Evolutionary conservation across 2,113 vertebrate species (phyloP), one percentile per base, ranked within the genome.

Genomic region (Cyprinus carpio): DNA sequence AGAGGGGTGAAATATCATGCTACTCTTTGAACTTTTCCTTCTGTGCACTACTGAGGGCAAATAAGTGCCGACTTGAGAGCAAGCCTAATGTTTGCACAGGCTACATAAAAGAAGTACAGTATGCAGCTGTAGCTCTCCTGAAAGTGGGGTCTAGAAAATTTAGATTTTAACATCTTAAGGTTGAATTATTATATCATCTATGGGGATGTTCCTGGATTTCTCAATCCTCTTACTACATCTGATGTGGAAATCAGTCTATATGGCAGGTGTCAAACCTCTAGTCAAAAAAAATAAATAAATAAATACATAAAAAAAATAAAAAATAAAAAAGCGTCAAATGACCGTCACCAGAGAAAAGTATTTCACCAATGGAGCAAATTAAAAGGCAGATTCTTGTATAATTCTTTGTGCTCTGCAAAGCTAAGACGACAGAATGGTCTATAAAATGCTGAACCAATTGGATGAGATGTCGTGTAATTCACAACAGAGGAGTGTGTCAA

Each of bases 231-330:
- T 43, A 40, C 72, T 83, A 72, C 83, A 31, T 88, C 84, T 91
- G 83, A 92, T 91, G 80, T 86, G 85, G 75, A 90, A 92, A 92
- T 89, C 20, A 77, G 58, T 40, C 11, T 31, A 34, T 40, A 37
- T 18, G n/a, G 10, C 16, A 49, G 13, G 18, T 60, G 11, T 56
- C 75, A 34, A 82, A 94, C 92, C 92, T 91, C 90, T 88, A 92
- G 93, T 92, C 60, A 8, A 71, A 88, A 65, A 65, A n/a, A n/a
- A n/a, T n/a, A n/a, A n/a, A n/a, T n/a, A n/a, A n/a, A n/a, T n/a
- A n/a, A n/a, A n/a, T n/a, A n/a, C n/a, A n/a, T n/a, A n/a, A n/a
- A n/a, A n/a, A n/a, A n/a, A n/a, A n/a, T n/a, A n/a, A 29, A 23
- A 67, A 49, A 23, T 34, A 49, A 16, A 65, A 31, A 31, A 67